A percentile compares a stretch with the other conserved stretches of the same genome.
phyloP scores from a whole-genome alignment of 2,797 vertebrate species.

The Acipenser ruthenus region DNA sequence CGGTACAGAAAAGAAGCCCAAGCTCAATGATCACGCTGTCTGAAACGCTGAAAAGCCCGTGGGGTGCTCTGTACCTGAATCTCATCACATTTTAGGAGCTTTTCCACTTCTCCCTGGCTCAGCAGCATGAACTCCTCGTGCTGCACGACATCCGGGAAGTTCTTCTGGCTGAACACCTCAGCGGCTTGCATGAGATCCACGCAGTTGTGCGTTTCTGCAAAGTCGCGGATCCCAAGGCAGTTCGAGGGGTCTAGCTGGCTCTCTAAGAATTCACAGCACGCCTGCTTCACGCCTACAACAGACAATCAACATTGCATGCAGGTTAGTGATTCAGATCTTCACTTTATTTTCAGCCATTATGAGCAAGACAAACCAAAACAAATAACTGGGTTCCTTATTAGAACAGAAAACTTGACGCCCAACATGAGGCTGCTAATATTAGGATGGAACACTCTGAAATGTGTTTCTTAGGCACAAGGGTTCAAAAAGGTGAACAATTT shows the following conservation, averaged over 20 bases:
- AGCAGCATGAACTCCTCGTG: constrained; percentile 97
- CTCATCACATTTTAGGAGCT: constrained; percentile 96
- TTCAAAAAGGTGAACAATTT: too few species aligned
- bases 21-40: constrained; percentile 10
- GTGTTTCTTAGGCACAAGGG: too few species aligned
- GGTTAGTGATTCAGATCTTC: background rate
- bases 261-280: constrained; percentile 96
- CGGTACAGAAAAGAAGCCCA: too few species aligned
- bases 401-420: too few species aligned
- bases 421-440: too few species aligned
- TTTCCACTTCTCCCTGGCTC: constrained; percentile 89
- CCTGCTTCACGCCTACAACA: constrained; percentile 86
- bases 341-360: too few species aligned
- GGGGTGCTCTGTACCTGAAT: constrained; percentile 75
- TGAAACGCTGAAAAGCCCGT: constrained; percentile 19
- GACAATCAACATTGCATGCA: constrained; percentile 11
- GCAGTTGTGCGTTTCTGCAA: constrained; percentile 96
- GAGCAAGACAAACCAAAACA: too few species aligned
- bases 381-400: too few species aligned
- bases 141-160: constrained; percentile 95
- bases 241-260: constrained; percentile 94
- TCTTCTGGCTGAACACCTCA: constrained; percentile 95
- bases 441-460: too few species aligned
- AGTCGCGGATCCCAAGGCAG: constrained; percentile 94
- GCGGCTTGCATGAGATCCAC: constrained; percentile 94